These are phyloP conservation scores for Progne subis DNA, from an alignment of 2,113 vertebrate genomes.

Conservation along the genomic window DNA sequence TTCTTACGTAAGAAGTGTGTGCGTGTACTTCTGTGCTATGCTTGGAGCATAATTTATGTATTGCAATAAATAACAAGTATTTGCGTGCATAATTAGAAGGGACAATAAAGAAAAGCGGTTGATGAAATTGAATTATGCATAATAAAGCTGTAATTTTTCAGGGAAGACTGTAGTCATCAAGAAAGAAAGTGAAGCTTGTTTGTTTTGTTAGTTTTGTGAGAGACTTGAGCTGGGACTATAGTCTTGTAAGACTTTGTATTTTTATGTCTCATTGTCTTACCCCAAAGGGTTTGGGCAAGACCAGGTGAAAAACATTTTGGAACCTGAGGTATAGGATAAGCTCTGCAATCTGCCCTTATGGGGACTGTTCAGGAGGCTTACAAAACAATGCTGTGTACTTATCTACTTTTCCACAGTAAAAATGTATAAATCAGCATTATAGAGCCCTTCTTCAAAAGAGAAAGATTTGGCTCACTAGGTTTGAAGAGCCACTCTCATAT, in stretches of 20 bases:
- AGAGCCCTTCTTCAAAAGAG: background rate
- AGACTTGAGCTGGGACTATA: background rate
- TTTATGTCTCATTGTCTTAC: background rate
- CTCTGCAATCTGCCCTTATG: background rate
- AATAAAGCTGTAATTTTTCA: conserved; percentile 8
- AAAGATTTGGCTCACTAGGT: background rate
- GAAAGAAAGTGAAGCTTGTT: background rate
- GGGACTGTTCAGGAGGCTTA: background rate
- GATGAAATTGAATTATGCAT: background rate
- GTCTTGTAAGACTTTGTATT: background rate
- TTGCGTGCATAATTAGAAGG: conserved; percentile 17
- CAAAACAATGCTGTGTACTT: background rate
- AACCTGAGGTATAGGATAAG: background rate
- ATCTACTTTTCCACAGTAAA: background rate
- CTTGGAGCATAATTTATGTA: background rate
- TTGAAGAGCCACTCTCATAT: background rate
- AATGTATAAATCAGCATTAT: background rate
- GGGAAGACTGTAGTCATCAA: background rate
- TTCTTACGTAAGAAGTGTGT: background rate
- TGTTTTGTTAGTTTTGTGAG: background rate
- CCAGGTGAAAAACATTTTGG: background rate
- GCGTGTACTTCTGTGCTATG: background rate
- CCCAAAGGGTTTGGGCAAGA: background rate
- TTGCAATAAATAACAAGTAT: background rate
- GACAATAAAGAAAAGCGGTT: conserved; percentile 47